Conservation (phyloP, 2,797 vertebrate species). For the Mallotus villosus region DNA sequence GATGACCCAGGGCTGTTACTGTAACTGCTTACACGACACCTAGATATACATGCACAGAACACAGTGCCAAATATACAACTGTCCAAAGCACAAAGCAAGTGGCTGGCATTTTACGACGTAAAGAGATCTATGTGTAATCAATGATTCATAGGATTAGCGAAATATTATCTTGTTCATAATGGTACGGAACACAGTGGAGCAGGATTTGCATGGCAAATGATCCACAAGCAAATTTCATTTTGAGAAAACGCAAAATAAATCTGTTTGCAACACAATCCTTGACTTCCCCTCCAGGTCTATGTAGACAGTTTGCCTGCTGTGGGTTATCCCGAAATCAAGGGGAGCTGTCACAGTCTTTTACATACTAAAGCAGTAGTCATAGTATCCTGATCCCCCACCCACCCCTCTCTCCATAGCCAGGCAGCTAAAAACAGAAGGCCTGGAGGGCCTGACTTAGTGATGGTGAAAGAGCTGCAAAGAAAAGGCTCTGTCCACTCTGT, state of each 20-base stretch:
- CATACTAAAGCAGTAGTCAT: constrained; percentile 10
- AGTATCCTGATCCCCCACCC: constrained; percentile 28
- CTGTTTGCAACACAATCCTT: constrained; percentile 19
- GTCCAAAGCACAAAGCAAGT: background rate
- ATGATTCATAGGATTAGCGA: no score
- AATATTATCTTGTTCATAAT: no score
- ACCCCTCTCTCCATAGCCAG: constrained; percentile 44
- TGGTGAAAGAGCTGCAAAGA: constrained; percentile 53
- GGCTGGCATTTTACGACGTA: background rate
- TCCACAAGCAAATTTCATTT: no score
- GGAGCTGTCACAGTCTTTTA: constrained; percentile 56
- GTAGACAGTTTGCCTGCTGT: background rate
- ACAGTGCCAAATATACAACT: background rate
- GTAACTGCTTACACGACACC: background rate
- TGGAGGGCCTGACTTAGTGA: constrained; percentile 52
- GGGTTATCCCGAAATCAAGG: constrained; percentile 52
- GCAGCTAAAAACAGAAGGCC: constrained; percentile 61
- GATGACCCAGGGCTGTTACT: background rate
- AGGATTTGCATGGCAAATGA: no score
- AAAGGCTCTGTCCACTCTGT: constrained; percentile 33
- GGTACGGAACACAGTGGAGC: no score
- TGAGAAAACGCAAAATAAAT: no score
- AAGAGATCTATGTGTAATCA: background rate
- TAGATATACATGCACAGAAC: background rate
- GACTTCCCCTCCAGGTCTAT: constrained; percentile 20